Evolutionary conservation across 2,113 vertebrate genomes (phyloP), one percentile per base, ranked within the genome.

Genomic region (Sphaerodactylus townsendi): DNA sequence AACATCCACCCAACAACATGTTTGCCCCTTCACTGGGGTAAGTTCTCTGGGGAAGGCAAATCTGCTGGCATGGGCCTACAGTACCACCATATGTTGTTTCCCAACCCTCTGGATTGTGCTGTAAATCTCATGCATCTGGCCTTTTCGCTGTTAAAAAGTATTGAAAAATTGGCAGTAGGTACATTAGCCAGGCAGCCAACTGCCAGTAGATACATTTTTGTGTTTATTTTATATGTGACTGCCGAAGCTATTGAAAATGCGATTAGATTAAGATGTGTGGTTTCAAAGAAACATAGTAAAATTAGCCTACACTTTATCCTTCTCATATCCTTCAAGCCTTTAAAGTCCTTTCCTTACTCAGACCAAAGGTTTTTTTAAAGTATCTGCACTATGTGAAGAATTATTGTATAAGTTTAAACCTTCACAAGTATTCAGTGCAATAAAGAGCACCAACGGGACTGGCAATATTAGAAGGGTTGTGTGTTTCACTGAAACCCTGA

Each of bases 141-240:
- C 21, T 81, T 85, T 88, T 87, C 86, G 62, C 87, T 84, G 10
- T 85, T 82, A 85, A 46, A 84, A 91, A 89, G n/a, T 48, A 84
- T 85, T 90, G 85, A 30, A 90, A 82, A 39, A 2, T n/a, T 17
- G 81, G 70, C 25, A 84, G 86, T 91, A 66, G 70, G 15, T 81
- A 46, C 37, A 77, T 91, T 87, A 76, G 46, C 56, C 77, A 75
- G 74, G 85, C 87, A 85, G 77, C 53, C 70, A 39, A 83, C 76
- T 88, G 90, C 91, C 88, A 93, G 90, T 30, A 85, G 83, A 93
- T 93, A 92, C 37, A 88, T 90, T 94, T 73, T 93, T 33, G 2
- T 84, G 66, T 92, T 93, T 89, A 66, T 33, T 73, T 92, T 89
- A 83, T 70, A 81, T 48, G 4, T 10, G 50, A 44, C 35, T 14